These are phyloP conservation scores for Aplodontia rufa DNA, from an alignment of 2,113 vertebrate genomes.

Conservation along the genomic window DNA sequence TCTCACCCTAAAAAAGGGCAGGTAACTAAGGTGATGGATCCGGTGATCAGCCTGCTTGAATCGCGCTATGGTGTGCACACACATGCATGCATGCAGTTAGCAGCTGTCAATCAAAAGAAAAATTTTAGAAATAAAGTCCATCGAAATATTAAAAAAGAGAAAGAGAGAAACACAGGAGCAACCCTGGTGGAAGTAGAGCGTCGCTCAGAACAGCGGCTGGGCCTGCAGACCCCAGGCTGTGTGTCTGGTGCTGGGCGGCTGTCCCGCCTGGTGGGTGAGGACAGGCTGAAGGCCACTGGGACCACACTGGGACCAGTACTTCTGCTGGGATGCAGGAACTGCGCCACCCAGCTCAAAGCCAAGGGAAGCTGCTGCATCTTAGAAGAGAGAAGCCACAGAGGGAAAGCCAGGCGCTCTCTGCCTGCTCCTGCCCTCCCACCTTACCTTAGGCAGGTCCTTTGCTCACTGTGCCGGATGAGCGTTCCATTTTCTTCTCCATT, in stretches of 20 bases:
- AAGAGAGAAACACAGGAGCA: no score
- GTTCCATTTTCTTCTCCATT: no score
- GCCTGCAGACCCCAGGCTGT: neutral
- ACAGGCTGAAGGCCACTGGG: neutral
- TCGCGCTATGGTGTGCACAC: no score
- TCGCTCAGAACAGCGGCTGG: rapidly evolving
- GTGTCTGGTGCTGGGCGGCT: rapidly evolving
- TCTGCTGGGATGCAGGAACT: neutral
- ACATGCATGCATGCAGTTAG: neutral
- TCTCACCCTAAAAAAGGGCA: neutral
- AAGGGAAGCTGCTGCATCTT: neutral
- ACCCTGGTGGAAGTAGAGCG: neutral
- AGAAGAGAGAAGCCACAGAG: neutral
- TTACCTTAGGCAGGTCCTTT: neutral
- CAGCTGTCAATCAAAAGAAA: neutral
- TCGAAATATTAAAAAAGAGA: neutral
- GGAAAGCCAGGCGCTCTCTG: neutral
- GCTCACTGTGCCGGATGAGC: neutral
- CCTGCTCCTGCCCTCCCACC: neutral
- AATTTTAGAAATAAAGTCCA: neutral
- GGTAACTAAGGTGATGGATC: no score
- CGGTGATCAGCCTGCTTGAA: no score
- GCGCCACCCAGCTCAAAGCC: neutral
- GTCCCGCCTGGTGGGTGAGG: rapidly evolving
- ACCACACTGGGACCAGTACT: no score